Percentiles rank a stretch among this genome's conserved stretches.
Evolutionary conservation across 2,797 vertebrate genomes (phyloP).

Genomic region (Euphonia xanthogaster): DNA sequence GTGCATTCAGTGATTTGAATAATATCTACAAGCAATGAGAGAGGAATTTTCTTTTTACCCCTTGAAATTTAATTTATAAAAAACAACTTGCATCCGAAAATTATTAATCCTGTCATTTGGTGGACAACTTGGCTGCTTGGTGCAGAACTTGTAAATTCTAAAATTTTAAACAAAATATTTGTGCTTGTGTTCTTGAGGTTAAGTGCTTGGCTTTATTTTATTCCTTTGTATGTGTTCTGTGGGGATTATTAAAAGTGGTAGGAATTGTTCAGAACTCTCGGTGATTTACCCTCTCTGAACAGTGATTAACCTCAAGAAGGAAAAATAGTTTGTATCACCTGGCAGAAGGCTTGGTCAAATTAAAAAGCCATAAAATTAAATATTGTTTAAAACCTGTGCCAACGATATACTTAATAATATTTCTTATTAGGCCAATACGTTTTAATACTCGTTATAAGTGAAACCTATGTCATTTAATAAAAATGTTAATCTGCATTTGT

Average conservation of each 20-base stretch:
- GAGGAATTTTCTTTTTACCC: not conserved
- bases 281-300: not conserved
- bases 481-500: conserved; percentile 58
- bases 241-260: conserved; percentile 34
- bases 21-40: not conserved
- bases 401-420: conserved; percentile 20
- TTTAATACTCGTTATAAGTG: conserved; percentile 26
- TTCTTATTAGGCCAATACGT: conserved; percentile 16
- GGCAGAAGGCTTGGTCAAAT: conserved; percentile 31
- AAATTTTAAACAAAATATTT: not conserved
- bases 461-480: conserved; percentile 59
- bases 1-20: not conserved
- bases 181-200: not conserved
- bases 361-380: conserved; percentile 51
- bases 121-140: not conserved
- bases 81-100: not conserved
- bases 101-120: not conserved
- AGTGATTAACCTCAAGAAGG: conserved; percentile 11
- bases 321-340: conserved; percentile 31
- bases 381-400: conserved; percentile 27
- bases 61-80: not conserved
- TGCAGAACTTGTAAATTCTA: not conserved
- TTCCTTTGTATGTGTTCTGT: not conserved
- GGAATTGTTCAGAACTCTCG: not conserved
- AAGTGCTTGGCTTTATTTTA: conserved; percentile 42